These are phyloP conservation scores for Strix occidentalis DNA, from an alignment of 2,797 vertebrate species.

Conservation along the genomic window DNA sequence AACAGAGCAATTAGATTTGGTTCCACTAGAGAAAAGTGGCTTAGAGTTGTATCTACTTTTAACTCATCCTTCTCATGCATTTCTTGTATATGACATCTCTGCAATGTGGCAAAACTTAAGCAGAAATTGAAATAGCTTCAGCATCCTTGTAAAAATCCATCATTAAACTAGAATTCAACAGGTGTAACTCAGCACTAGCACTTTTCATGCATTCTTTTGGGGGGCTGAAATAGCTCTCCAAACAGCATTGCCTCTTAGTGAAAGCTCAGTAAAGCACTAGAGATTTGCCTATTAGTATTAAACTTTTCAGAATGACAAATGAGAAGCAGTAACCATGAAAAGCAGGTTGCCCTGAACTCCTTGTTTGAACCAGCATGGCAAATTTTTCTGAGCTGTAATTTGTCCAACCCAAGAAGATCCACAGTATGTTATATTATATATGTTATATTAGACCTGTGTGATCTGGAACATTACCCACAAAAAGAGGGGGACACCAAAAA, in stretches of 20 bases:
- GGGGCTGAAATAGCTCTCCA: neutral
- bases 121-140: slow-evolving; percentile 1
- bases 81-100: slow-evolving; percentile 38
- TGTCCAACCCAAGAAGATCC: slow-evolving; percentile 18
- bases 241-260: neutral
- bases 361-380: slow-evolving; percentile 20
- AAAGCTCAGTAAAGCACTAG: neutral
- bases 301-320: slow-evolving; percentile 78
- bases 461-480: neutral
- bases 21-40: slow-evolving; percentile 36
- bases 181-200: slow-evolving; percentile 5
- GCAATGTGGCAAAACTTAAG: slow-evolving; percentile 32
- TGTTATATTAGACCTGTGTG: neutral
- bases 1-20: slow-evolving; percentile 61
- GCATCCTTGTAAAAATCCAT: neutral
- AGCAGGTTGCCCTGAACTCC: slow-evolving; percentile 36
- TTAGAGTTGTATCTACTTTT: slow-evolving; percentile 53
- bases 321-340: slow-evolving; percentile 78
- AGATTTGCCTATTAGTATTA: slow-evolving; percentile 42
- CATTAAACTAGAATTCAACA: slow-evolving; percentile 13
- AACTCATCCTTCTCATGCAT: slow-evolving; percentile 39
- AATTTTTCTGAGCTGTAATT: slow-evolving; percentile 24
- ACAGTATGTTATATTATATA: neutral
- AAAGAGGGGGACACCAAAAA: neutral
- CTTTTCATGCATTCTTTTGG: slow-evolving; percentile 1